Evolutionary conservation across 1,140 invertebrate species (phyloP).

Genomic region (Zaprionus taronus): DNA sequence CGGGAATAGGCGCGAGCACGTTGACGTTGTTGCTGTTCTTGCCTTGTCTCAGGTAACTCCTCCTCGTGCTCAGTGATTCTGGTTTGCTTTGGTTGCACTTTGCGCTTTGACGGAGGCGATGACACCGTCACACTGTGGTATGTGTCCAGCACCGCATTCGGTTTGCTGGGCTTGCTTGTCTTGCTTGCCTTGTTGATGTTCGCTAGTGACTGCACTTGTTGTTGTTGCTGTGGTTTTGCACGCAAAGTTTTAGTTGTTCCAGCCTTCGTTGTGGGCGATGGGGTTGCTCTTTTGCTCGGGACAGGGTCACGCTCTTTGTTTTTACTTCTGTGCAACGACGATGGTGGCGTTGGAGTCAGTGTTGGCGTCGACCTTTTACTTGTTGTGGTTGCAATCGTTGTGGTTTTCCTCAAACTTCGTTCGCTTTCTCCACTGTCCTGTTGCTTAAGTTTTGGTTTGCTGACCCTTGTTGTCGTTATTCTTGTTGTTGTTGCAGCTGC

Average conservation of each 20-base stretch:
- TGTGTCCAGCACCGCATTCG: slow-evolving; percentile 78
- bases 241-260: slow-evolving; percentile 42
- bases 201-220: slow-evolving; percentile 29
- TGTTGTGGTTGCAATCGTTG: slow-evolving; percentile 32
- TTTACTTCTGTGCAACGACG: slow-evolving; percentile 44
- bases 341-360: neutral
- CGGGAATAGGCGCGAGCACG: slow-evolving; percentile 61
- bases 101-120: slow-evolving; percentile 78
- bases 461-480: slow-evolving; percentile 24
- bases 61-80: neutral
- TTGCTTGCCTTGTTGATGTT: slow-evolving; percentile 29
- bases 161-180: slow-evolving; percentile 21
- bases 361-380: slow-evolving; percentile 39
- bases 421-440: slow-evolving; percentile 60
- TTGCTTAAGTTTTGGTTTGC: slow-evolving; percentile 49
- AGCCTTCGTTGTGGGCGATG: slow-evolving; percentile 54
- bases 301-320: slow-evolving; percentile 44
- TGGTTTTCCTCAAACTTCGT: slow-evolving; percentile 42
- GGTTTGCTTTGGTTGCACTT: slow-evolving; percentile 42
- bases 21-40: slow-evolving; percentile 9
- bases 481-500: slow-evolving; percentile 9
- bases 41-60: neutral
- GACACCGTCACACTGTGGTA: slow-evolving; percentile 82
- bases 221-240: slow-evolving; percentile 32
- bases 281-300: slow-evolving; percentile 54